Base-by-base conservation (phyloP, 1,140 invertebrate genomes). In the Potamilus streckersoni region DNA sequence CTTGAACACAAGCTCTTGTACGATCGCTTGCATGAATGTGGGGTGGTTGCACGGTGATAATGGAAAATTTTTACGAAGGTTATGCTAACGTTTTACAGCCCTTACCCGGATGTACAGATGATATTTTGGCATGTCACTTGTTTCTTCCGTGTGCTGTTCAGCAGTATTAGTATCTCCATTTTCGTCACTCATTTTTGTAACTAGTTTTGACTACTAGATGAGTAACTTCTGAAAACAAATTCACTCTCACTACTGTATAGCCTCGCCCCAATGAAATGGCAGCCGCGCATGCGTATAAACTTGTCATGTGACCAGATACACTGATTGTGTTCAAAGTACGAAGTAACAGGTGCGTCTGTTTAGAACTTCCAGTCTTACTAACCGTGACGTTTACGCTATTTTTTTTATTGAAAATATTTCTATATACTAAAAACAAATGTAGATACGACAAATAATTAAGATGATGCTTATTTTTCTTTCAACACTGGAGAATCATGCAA, bases 181-280 rank as follows among this genome's bases (percentile, higher is more conserved):
- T 31, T 77, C 75, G 16, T 72, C 75, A 68, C 75, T 77, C 75
- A 77, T 77, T 27, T 38, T 72, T 23, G 19, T 16, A 61, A 49
- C 17, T 13, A 15, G 61, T 55, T 27, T 16, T 23, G 31, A 20
- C 16, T 27, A 71, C 17, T n/a, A 71, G 38, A 4, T 8, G 8
- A 38, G 38, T 38, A 65, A 71, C 57, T 58, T 20, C 12, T 23
- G 31, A 67, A 71, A 65, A 20, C 19, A 17, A 49, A 15, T 15
- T 15, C n/a, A 68, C 15, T 66, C 65, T 49, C 27, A 23, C 6
- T n/a, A 12, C n/a, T 11, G 12, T 27, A 60, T 19, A 59, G 65
- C 75, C 75, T 71, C 75, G 75, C 75, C 75, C 75, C 71, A 69
- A 68, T 65, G 65, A 72, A 4, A 77, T 77, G 75, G 75, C 70